Base-by-base conservation (phyloP, 2,113 vertebrate species). In the Channa maculata region DNA sequence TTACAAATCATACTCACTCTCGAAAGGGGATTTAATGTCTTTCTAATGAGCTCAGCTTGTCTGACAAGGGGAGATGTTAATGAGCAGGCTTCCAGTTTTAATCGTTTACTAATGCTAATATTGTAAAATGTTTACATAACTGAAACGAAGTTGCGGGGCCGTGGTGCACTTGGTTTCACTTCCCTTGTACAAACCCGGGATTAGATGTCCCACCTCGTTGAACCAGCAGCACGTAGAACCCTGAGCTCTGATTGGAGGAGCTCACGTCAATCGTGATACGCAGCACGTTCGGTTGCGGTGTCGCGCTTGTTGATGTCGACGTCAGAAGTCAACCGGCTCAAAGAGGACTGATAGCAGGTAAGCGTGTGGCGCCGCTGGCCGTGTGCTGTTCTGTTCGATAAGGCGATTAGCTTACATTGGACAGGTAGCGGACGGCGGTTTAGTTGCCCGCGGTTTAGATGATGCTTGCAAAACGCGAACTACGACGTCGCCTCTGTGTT, bases 261-360 rank as follows among this genome's bases (percentile, higher is more conserved):
- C 2, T 5, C 0, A 1, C 63, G 71, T 76, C 83, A 55, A 12
- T 87, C 64, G 53, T 2, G 57, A 3, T 45, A 1, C 5, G 0
- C 1, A 71, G 49, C 82, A 80, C 0, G 88, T 33, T 87, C 12
- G 89, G 87, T 86, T 91, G 83, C 52, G 14, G 70, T 0, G 34
- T 4, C 2, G 13, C 3, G 75, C 61, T 50, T 73, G 70, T 85
- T 90, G 87, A 84, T 8, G 78, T 63, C 3, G 36, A 67, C 45
- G 75, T 92, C 91, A 92, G 68, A 80, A 93, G 83, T 93, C 88
- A 91, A 12, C 3, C 33, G 2, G 10, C 6, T 1, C 53, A 6
- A 41, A 7, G 53, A 44, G 49, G 50, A 50, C 62, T 54, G 58
- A 59, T 69, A 77, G 24, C 81, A 58, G 84, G 81, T 87, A 63